Evolutionary conservation across 2,888 invertebrate species (phyloP), one percentile per base, ranked within the genome.

Genomic region (Ischnura elegans): DNA sequence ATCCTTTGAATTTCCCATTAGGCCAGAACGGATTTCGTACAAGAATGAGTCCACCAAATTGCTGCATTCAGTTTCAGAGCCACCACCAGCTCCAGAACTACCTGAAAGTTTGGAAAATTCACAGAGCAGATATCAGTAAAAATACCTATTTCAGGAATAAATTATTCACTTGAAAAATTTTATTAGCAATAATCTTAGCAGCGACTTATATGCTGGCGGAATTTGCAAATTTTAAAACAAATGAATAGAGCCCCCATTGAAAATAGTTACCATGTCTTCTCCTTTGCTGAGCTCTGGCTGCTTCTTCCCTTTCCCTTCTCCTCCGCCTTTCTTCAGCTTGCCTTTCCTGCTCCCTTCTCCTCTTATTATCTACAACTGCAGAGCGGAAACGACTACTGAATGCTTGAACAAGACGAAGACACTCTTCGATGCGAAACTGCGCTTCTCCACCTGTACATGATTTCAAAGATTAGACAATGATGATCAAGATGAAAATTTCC

Each of bases 401-500:
- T 87, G 97, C 97, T 95, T 98, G 98, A 95, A 99, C 97, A 94
- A 98, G 98, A 96, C 98, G 98, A 95, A 99, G 98, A 95, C 99
- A 99, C 95, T 99, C 99, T 95, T 99, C 99, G 84, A 99, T 96
- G 96, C 99, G 99, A 95, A 99, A 99, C 0, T 98, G 97, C 93
- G 97, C 97, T 0, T 90, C 90, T 2, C 61, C 90, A 16, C 90
- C 90, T 90, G 8, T 42, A 42, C 2, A 21, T n/a, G n/a, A n/a
- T n/a, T n/a, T n/a, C n/a, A n/a, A 42, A 42, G 13, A 51, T 47
- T 5, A 51, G 2, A 51, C 51, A 51, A 51, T 51, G 0, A 51
- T 10, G n/a, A 47, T 47, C 47, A 47, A 47, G 8, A 61, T 51
- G 51, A 19, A 51, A 51, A 19, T 19, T 51, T 51, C 51, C 51